Evolutionary conservation across 2,113 vertebrate species (phyloP).

Genomic region (Phalacrocorax carbo): DNA sequence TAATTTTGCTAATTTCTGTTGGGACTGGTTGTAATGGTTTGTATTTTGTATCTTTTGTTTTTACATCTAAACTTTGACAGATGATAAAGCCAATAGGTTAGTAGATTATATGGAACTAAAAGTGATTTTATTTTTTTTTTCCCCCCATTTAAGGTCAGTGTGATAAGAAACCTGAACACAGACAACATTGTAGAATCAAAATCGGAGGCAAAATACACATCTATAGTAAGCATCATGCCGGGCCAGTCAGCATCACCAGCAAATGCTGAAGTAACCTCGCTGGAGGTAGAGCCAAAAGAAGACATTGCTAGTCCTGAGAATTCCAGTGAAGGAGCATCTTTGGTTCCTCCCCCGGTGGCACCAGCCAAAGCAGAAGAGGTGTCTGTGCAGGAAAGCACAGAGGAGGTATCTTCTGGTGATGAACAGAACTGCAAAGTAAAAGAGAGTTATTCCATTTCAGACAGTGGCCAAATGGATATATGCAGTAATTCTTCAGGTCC

Average conservation of each 20-base stretch:
- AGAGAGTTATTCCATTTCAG: constrained; percentile 24
- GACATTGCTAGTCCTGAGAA: background rate
- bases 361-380: background rate
- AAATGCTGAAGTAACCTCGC: background rate
- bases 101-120: background rate
- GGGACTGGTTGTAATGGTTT: background rate
- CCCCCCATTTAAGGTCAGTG: constrained; percentile 40
- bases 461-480: constrained; percentile 8
- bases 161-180: constrained; percentile 59
- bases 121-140: background rate
- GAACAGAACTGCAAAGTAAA: background rate
- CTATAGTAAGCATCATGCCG: background rate
- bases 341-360: background rate
- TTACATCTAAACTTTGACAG: background rate
- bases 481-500: background rate
- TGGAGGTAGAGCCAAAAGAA: background rate
- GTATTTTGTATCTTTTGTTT: background rate
- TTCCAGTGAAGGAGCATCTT: background rate
- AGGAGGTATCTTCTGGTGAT: background rate
- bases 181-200: constrained; percentile 3
- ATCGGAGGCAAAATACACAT: constrained; percentile 27
- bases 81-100: background rate
- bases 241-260: background rate
- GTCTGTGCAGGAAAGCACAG: background rate
- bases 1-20: background rate